Evolutionary conservation across 2,888 invertebrate species (phyloP), one percentile per base, ranked within the genome.

Genomic region (Taphrorychus bicolor): DNA sequence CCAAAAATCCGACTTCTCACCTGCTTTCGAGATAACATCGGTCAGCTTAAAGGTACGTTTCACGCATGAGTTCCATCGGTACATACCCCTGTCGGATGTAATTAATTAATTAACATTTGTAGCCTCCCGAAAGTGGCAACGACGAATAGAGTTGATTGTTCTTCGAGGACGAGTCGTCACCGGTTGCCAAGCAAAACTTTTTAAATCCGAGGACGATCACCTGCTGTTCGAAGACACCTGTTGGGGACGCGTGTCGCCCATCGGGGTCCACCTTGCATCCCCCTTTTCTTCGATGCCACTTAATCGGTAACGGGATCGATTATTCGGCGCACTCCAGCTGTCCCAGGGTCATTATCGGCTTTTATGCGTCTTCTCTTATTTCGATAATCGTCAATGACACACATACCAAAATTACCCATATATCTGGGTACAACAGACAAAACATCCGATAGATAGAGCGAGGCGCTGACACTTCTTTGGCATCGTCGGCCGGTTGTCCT

Each of bases 351-450:
- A 32, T 32, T 32, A 32, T 3, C 32, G 7, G 32, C 32, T 32
- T 32, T 32, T 32, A 32, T 11, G 7, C 9, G 3, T 3, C 7
- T 32, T 32, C 11, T 32, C 32, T 32, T n/a, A n/a, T n/a, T n/a
- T n/a, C n/a, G n/a, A n/a, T n/a, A n/a, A n/a, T n/a, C 21, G 45
- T 23, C 58, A 45, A 45, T 58, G 45, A 48, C 51, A 59, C 24
- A 51, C 23, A 2, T 32, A 56, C 14, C 40, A 40, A n/a, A n/a
- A n/a, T 56, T 56, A 54, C 59, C 59, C 54, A 59, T 66, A 40
- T 45, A 59, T 66, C 48, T 54, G 54, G 54, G 52, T 64, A 54
- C 61, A n/a, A n/a, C n/a, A 66, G 66, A 66, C 66, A 66, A 66
- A 66, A 66, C 66, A 66, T 45, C 41, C 48, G 54, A 59, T 54